These are phyloP conservation scores for Agrilus biguttatus DNA, from an alignment of 2,888 invertebrate genomes.

Conservation along the genomic window DNA sequence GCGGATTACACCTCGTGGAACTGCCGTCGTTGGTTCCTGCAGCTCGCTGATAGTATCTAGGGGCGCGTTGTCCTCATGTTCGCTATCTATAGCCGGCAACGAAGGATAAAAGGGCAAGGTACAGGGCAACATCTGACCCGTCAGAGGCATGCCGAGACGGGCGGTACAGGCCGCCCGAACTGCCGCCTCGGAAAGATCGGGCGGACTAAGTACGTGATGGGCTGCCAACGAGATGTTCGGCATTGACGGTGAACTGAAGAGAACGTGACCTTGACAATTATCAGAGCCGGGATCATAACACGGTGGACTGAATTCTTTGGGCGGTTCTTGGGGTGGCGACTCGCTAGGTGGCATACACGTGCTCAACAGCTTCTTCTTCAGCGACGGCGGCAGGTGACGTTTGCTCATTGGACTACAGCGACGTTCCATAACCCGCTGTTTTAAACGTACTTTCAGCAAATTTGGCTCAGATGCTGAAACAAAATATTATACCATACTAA, in stretches of 20 bases:
- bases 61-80: constrained; percentile 37
- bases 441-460: constrained; percentile 83
- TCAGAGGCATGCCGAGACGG: constrained; percentile 47
- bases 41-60: constrained; percentile 33
- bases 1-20: constrained; percentile 32
- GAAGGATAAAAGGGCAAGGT: constrained; percentile 59
- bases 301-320: constrained; percentile 41
- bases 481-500: not conserved
- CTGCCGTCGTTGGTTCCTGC: constrained; percentile 22
- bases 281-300: constrained; percentile 36
- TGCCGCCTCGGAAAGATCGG: constrained; percentile 61
- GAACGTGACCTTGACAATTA: constrained; percentile 50
- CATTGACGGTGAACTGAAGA: constrained; percentile 92
- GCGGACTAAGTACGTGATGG: constrained; percentile 26
- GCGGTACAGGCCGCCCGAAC: constrained; percentile 56
- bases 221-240: constrained; percentile 83
- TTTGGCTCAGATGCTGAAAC: constrained; percentile 87
- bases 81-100: constrained; percentile 40
- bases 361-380: constrained; percentile 54
- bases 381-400: constrained; percentile 61
- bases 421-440: constrained; percentile 90
- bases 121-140: constrained; percentile 51
- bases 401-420: constrained; percentile 83
- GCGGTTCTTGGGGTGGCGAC: constrained; percentile 39
- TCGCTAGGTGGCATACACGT: constrained; percentile 47